A percentile compares a stretch with the other conserved stretches of the same genome.
Conservation (phyloP, 2,113 vertebrate species). For the Hippocampus mohnikei region DNA sequence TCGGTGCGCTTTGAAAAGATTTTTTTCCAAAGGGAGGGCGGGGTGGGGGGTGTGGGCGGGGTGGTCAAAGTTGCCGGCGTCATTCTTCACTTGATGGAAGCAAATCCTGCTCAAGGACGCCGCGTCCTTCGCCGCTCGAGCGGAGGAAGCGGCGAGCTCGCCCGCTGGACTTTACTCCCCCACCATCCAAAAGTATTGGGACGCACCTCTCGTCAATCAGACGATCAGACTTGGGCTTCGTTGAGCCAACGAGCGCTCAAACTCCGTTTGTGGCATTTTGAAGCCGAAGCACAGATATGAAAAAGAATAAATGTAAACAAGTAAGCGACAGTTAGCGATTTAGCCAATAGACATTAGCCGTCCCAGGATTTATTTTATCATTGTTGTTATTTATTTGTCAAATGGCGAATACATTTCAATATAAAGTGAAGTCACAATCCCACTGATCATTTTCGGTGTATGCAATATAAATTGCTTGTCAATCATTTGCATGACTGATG, state of each 20-base stretch:
- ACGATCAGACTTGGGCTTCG: not conserved
- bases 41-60: not conserved
- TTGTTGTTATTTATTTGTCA: no score
- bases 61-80: slow-evolving; percentile 43
- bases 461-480: no score
- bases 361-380: no score
- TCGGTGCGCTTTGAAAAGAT: slow-evolving; percentile 40
- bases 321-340: no score
- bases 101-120: slow-evolving; percentile 49
- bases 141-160: not conserved
- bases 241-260: not conserved
- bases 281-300: no score
- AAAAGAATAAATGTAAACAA: no score
- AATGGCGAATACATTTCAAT: no score
- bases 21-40: slow-evolving; percentile 2
- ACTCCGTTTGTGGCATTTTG: not conserved
- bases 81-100: slow-evolving; percentile 57
- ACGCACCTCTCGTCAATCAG: not conserved
- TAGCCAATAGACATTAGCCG: no score
- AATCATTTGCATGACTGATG: not conserved
- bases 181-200: not conserved
- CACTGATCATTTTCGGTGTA: no score
- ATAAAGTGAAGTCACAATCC: no score
- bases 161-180: not conserved
- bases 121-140: not conserved